phyloP scores from a whole-genome alignment of 2,888 invertebrate species.

The Alentia gelatinosa region DNA sequence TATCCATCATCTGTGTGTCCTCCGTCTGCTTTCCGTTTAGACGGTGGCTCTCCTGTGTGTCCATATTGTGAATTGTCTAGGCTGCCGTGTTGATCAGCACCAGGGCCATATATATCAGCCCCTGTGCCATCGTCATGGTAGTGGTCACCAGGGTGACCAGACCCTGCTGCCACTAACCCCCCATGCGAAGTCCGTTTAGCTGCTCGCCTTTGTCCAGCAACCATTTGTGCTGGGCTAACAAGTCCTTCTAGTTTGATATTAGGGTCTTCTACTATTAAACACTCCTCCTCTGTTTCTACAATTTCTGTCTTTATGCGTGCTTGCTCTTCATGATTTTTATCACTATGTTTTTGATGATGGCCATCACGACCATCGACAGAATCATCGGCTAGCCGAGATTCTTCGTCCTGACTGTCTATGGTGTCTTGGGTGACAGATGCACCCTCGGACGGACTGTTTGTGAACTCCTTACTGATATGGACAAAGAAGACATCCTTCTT shows the following conservation, averaged over 20 bases:
- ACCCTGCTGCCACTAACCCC: neutral
- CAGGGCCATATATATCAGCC: neutral
- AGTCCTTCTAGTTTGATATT: constrained; percentile 40
- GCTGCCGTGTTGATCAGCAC: neutral
- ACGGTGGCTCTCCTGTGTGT: constrained; percentile 7
- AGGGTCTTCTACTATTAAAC: constrained; percentile 41
- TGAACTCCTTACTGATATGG: constrained; percentile 55
- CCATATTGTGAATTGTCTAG: constrained; percentile 21
- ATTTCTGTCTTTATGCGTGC: constrained; percentile 17
- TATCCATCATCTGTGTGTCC: neutral
- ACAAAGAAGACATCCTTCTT: constrained; percentile 57
- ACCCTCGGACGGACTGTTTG: constrained; percentile 43
- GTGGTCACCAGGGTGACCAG: neutral
- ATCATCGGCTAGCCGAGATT: neutral
- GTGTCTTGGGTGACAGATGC: constrained; percentile 19
- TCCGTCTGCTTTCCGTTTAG: neutral
- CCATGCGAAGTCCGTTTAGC: constrained; percentile 30
- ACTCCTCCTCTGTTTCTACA: neutral
- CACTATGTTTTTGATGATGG: constrained; percentile 12
- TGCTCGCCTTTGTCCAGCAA: constrained; percentile 37
- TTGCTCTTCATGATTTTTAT: constrained; percentile 22
- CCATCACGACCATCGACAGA: neutral
- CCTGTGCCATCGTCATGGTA: neutral
- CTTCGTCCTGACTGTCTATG: constrained; percentile 1
- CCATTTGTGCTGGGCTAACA: constrained; percentile 28